phyloP scores from a whole-genome alignment of 2,113 vertebrate genomes.

The Rhadina sibilatrix region DNA sequence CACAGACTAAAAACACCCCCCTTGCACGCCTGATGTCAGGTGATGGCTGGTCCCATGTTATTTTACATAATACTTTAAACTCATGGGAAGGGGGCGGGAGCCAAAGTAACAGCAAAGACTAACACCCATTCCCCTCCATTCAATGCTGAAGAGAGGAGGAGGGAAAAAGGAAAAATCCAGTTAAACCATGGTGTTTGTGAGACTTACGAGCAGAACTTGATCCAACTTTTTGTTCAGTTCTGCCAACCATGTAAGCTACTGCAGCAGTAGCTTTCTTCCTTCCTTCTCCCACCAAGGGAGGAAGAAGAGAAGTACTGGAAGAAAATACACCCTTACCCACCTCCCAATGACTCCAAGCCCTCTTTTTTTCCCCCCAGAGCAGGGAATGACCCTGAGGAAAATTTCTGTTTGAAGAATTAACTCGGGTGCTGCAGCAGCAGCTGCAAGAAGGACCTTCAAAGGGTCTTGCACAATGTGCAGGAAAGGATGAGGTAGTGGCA shows the following conservation, averaged over 20 bases:
- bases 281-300: background rate
- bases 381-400: constrained; percentile 30
- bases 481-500: constrained; percentile 41
- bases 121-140: constrained; percentile 23
- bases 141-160: background rate
- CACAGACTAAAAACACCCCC: background rate
- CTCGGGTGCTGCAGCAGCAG: background rate
- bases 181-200: constrained; percentile 2
- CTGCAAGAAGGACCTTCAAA: constrained; percentile 25
- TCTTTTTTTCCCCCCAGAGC: background rate
- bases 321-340: background rate
- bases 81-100: constrained; percentile 2
- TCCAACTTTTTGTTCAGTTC: background rate
- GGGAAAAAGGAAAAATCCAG: constrained; percentile 2
- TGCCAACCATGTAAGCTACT: background rate
- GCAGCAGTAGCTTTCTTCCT: background rate
- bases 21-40: background rate
- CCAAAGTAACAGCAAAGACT: constrained; percentile 20
- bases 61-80: constrained; percentile 13
- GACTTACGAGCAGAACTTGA: background rate
- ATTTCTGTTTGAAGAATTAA: constrained; percentile 15
- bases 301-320: background rate
- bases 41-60: constrained; percentile 23
- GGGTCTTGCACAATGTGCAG: background rate
- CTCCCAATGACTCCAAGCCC: background rate